phyloP scores from a whole-genome alignment of 2,888 invertebrate genomes.

The Caenorhabditis sp. region DNA sequence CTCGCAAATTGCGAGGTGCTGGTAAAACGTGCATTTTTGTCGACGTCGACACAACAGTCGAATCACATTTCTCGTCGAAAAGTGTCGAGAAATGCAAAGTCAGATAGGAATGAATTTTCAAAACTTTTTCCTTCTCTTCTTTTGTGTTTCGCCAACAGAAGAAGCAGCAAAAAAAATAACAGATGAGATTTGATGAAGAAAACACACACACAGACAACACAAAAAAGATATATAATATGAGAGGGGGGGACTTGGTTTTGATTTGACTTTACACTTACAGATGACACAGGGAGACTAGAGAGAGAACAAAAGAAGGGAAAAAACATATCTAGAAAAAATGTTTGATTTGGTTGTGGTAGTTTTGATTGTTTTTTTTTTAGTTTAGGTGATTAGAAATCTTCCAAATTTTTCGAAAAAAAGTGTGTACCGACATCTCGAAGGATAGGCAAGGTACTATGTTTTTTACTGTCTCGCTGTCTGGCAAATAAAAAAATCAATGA shows the following conservation, averaged over 20 bases:
- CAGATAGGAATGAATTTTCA: slow-evolving; percentile 21
- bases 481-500: too few relatives aligned
- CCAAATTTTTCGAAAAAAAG: too few relatives aligned
- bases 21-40: slow-evolving; percentile 28
- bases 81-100: background rate
- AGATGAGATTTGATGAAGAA: slow-evolving; percentile 10
- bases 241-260: slow-evolving; percentile 25
- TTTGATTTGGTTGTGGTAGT: too few relatives aligned
- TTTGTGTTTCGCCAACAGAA: too few relatives aligned
- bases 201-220: too few relatives aligned
- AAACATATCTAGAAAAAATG: background rate
- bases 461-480: too few relatives aligned
- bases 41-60: background rate
- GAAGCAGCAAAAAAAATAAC: background rate
- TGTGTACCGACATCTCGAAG: too few relatives aligned
- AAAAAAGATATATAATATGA: slow-evolving; percentile 38
- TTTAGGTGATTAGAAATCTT: too few relatives aligned
- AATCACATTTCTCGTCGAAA: slow-evolving; percentile 38
- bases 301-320: background rate
- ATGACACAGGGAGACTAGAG: background rate
- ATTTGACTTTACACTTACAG: slow-evolving; percentile 43
- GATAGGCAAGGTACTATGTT: too few relatives aligned
- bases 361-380: background rate
- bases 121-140: background rate
- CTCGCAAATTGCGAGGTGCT: slow-evolving; percentile 41